phyloP scores from a whole-genome alignment of 2,797 vertebrate genomes.

The Malurus leucopterus region DNA sequence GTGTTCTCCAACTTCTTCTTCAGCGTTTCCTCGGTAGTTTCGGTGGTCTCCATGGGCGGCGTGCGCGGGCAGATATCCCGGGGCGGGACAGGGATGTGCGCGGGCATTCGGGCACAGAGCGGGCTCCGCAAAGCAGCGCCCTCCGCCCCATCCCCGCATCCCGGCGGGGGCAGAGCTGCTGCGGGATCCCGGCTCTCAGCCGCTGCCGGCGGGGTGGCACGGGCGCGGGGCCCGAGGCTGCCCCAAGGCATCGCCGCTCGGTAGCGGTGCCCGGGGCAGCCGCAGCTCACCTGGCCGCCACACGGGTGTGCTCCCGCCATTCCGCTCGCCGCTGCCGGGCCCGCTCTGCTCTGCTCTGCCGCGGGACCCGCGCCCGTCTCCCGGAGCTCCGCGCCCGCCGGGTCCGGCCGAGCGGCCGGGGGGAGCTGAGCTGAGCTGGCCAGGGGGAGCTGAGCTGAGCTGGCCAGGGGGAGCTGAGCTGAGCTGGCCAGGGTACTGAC shows the following conservation, averaged over 20 bases:
- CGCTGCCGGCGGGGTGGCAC: not conserved
- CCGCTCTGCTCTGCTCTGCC: not conserved
- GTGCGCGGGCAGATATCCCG: fast-evolving
- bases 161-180: not conserved
- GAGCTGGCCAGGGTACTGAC: constrained; percentile 60
- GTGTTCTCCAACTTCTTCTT: not conserved
- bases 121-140: not conserved
- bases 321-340: not conserved
- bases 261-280: not conserved
- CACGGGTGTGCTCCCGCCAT: constrained; percentile 65
- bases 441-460: constrained; percentile 31
- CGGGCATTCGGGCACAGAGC: fast-evolving
- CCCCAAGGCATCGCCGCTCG: not conserved
- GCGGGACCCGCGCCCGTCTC: not conserved
- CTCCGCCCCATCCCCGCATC: not conserved
- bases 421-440: constrained; percentile 27
- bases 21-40: fast-evolving
- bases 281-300: constrained; percentile 66
- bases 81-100: fast-evolving
- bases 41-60: fast-evolving
- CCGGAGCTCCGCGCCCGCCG: not conserved
- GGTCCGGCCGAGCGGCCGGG: not conserved
- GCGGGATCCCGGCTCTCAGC: not conserved
- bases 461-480: not conserved
- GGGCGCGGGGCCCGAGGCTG: not conserved